Evolutionary conservation across 2,113 vertebrate genomes (phyloP).

Genomic region (Machaerirhynchus nigripectus): DNA sequence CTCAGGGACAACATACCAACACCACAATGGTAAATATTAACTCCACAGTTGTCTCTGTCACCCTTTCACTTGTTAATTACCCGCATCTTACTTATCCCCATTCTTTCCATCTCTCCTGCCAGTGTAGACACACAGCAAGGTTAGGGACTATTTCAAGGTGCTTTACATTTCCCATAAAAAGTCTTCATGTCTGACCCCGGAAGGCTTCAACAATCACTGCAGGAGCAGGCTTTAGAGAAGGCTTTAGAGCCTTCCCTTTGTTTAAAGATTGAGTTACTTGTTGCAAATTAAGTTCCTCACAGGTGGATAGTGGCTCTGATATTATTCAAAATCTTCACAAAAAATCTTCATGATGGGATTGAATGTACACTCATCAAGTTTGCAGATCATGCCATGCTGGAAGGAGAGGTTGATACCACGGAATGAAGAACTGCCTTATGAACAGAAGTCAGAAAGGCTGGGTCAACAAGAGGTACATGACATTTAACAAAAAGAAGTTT

Average conservation of each 20-base stretch:
- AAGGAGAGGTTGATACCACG: background rate
- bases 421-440: background rate
- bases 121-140: background rate
- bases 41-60: background rate
- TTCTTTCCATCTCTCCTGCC: background rate
- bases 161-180: background rate
- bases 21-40: background rate
- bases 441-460: background rate
- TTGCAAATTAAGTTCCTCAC: background rate
- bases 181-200: background rate
- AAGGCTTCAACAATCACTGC: background rate
- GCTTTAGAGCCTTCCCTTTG: background rate
- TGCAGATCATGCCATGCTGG: background rate
- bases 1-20: background rate
- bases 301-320: background rate
- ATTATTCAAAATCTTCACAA: background rate
- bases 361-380: background rate
- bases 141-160: background rate
- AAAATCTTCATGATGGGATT: background rate
- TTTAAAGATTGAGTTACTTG: background rate
- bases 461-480: background rate
- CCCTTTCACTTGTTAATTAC: background rate
- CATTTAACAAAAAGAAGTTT: background rate
- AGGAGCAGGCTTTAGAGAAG: background rate
- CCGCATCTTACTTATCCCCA: background rate